Percentiles rank a stretch among this genome's conserved stretches.
Conservation (phyloP, 2,797 vertebrate species). For the Limosa lapponica region DNA sequence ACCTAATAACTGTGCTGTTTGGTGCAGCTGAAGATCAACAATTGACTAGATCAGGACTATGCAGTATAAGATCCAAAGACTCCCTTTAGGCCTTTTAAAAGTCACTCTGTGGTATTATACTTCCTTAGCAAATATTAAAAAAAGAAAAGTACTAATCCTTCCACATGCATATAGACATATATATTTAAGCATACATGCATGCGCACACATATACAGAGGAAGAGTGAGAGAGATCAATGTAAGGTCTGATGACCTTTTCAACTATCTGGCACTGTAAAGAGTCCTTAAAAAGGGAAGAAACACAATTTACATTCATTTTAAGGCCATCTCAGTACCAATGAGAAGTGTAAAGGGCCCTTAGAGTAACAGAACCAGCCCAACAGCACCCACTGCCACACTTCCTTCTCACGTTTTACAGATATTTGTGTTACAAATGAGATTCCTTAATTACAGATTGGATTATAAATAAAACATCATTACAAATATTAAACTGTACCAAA, state of each 20-base stretch:
- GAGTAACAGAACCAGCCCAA: not conserved
- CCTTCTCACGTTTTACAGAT: conserved; percentile 1
- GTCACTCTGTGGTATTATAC: not conserved
- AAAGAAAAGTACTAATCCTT: not conserved
- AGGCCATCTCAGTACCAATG: not conserved
- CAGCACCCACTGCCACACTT: not conserved
- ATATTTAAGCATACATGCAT: not conserved
- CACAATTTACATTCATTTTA: conserved; percentile 14
- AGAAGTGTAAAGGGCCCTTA: conserved; percentile 2
- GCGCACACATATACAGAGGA: not conserved
- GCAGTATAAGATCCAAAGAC: not conserved
- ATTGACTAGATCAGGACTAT: not conserved
- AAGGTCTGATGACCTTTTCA: not conserved
- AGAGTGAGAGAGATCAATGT: not conserved
- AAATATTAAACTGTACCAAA: conserved; percentile 37
- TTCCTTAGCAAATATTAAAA: not conserved
- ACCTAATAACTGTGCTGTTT: not conserved
- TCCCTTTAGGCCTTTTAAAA: not conserved
- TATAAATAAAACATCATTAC: conserved; percentile 49
- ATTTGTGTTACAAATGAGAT: conserved; percentile 50
- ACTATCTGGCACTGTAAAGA: not conserved
- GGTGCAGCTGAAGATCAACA: not conserved
- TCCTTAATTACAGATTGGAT: conserved; percentile 43
- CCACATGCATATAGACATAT: not conserved
- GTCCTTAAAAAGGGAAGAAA: not conserved